Percentiles rank a stretch among this genome's conserved stretches.
phyloP scores from a whole-genome alignment of 2,797 vertebrate genomes.

The Parauchenoglanis punctatus region DNA sequence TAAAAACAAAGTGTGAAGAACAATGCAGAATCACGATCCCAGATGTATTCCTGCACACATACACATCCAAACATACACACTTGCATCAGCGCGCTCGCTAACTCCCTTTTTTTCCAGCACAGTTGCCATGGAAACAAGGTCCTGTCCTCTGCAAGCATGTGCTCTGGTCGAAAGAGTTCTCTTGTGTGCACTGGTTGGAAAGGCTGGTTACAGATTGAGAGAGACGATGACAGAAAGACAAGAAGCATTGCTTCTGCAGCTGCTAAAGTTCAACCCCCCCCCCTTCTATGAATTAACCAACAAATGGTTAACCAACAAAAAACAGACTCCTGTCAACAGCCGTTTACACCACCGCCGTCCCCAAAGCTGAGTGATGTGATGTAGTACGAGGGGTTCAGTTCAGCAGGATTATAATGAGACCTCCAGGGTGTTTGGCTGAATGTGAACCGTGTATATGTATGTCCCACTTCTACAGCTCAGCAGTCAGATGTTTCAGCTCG shows the following conservation, averaged over 20 bases:
- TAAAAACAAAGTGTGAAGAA: constrained; percentile 7
- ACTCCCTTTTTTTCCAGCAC: not conserved
- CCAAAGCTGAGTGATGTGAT: constrained; percentile 8
- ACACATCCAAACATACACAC: constrained; percentile 31
- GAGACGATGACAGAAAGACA: not conserved
- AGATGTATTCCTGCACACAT: constrained; percentile 31
- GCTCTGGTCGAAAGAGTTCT: constrained; percentile 40
- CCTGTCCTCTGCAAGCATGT: constrained; percentile 31
- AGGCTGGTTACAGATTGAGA: constrained; percentile 20
- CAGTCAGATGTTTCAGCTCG: not conserved
- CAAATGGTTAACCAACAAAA: constrained; percentile 4
- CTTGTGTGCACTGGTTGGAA: constrained; percentile 24
- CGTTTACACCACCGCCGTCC: not conserved
- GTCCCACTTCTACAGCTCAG: not conserved
- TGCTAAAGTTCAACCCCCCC: not conserved
- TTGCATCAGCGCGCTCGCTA: not conserved
- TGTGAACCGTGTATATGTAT: constrained; percentile 36
- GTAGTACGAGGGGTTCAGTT: not conserved
- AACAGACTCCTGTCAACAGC: not conserved
- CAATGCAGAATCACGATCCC: constrained; percentile 22
- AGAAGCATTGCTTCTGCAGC: not conserved
- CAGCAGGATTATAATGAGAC: constrained; percentile 64
- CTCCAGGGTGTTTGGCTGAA: constrained; percentile 53
- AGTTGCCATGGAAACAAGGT: constrained; percentile 59
- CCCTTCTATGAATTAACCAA: not conserved